Conservation (phyloP, 2,888 invertebrate genomes). For the Chaetogeoica ovagalla region DNA sequence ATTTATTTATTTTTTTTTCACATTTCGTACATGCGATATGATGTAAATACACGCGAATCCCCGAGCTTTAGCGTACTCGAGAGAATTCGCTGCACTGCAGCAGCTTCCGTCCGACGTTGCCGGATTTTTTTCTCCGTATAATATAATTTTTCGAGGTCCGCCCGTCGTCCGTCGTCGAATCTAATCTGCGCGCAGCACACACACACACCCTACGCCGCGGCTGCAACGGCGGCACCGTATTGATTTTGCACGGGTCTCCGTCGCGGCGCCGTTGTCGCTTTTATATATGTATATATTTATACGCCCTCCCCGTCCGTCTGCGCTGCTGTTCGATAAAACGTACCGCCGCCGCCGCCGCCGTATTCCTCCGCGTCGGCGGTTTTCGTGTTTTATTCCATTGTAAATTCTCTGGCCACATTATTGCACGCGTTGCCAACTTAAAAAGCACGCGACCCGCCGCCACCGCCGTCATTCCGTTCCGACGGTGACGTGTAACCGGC, state of each 20-base stretch:
- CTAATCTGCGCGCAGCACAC: conserved; percentile 16
- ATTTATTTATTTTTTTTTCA: too few species aligned
- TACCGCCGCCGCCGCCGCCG: too few species aligned
- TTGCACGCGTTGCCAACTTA: conserved; percentile 40
- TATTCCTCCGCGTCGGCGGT: too few species aligned
- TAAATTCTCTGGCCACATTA: neutral
- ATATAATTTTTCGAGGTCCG: neutral
- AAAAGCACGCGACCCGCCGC: conserved; percentile 38
- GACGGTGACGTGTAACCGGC: too few species aligned
- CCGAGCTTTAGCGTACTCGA: too few species aligned
- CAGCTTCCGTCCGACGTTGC: conserved; percentile 50
- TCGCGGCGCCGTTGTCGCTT: conserved; percentile 20
- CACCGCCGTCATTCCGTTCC: too few species aligned
- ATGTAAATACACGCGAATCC: too few species aligned
- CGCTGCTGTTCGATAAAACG: too few species aligned
- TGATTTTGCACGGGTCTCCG: conserved; percentile 46
- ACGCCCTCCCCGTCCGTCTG: neutral
- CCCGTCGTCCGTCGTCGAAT: conserved; percentile 8
- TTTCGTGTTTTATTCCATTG: too few species aligned
- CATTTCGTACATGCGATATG: too few species aligned
- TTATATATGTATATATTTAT: conserved; percentile 3
- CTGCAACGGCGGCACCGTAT: conserved; percentile 20
- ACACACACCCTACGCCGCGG: conserved; percentile 24
- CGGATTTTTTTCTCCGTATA: conserved; percentile 8
- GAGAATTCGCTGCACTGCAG: too few species aligned